Evolutionary conservation across 2,888 invertebrate species (phyloP).

Genomic region (Heterodera filipjevi): DNA sequence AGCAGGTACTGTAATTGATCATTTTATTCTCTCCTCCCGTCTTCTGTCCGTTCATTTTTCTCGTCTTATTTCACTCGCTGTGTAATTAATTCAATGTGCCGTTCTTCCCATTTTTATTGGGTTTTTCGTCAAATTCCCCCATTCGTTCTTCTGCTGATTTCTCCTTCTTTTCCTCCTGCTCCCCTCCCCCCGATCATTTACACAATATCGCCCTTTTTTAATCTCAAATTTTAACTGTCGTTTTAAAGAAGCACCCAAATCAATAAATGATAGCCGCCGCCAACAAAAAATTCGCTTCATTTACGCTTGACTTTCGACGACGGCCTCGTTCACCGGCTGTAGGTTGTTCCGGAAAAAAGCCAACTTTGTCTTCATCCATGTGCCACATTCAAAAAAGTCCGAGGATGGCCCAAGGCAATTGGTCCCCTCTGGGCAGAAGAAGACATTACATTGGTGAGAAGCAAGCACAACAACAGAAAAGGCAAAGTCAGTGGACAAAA

Average conservation of each 20-base stretch:
- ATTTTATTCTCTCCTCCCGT: too few species aligned
- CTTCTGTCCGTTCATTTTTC: too few species aligned
- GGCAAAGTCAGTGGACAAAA: not conserved
- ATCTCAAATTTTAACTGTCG: not conserved
- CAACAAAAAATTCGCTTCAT: slow-evolving; percentile 9
- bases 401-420: not conserved
- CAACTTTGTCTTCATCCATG: not conserved
- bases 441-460: not conserved
- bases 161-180: too few species aligned
- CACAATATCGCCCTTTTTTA: not conserved
- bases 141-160: too few species aligned
- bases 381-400: slow-evolving; percentile 4
- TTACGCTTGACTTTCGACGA: slow-evolving; percentile 7
- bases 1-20: too few species aligned
- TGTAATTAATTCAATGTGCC: too few species aligned
- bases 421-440: not conserved
- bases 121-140: too few species aligned
- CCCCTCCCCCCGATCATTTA: too few species aligned
- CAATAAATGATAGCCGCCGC: slow-evolving; percentile 4
- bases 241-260: not conserved
- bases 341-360: not conserved
- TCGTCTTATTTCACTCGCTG: too few species aligned
- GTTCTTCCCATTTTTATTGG: too few species aligned
- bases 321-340: slow-evolving; percentile 10
- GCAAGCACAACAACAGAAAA: not conserved